Evolutionary conservation across 2,113 vertebrate genomes (phyloP).

Genomic region (pig (Sus scrofa)): T2T-Sscrofa CM000814.6:88455001-88455500

Average conservation of each 20-base stretch:
- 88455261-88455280: conserved; percentile 7
- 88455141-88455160: not conserved
- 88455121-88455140: not conserved
- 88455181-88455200: not conserved
- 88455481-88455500: conserved; percentile 41
- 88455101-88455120: not conserved
- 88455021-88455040: not conserved
- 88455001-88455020: not conserved
- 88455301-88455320: conserved; percentile 34
- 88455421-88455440: not conserved
- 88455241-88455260: not conserved
- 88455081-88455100: not conserved
- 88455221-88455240: not conserved
- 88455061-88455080: not conserved
- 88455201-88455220: not conserved
- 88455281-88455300: not conserved
- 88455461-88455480: not conserved
- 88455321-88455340: not conserved
- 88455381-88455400: not conserved
- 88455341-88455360: not conserved
- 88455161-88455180: not conserved
- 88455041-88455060: not conserved
- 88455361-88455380: not conserved
- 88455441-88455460: not conserved
- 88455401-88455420: not conserved